Evolutionary conservation across 2,888 invertebrate species (phyloP), one percentile per base, ranked within the genome.

Genomic region (Hypolimnas misippus): DNA sequence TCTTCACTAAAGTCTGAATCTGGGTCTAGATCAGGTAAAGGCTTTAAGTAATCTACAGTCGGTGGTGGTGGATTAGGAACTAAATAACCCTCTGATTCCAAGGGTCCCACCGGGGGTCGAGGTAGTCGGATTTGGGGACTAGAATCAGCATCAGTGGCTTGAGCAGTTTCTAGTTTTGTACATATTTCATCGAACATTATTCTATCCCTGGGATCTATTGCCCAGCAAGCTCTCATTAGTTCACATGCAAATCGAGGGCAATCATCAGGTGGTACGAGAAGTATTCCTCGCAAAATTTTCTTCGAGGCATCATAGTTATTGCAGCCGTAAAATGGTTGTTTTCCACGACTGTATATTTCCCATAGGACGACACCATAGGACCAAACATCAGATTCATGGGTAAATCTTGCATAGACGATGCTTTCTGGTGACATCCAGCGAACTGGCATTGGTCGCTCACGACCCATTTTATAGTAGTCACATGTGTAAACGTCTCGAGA

Each of bases 371-470:
- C 96, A 0, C 98, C 98, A 80, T 96, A 98, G 0, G 97, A 96
- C 98, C 98, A 98, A 0, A 98, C 96, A 81, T 98, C 98, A 0
- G 97, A 97, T 85, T 98, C 97, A 58, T 97, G 93, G 0, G 97
- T 97, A 83, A 97, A 98, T 51, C 97, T 94, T 21, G 97, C 97
- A 78, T 97, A 98, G 66, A 97, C 93, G 40, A 98, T 96, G 71
- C 97, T 96, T 85, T 98, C 98, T 0, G 97, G 97, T 0, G 98
- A 96, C 98, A 98, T 98, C 98, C 98, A 98, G n/a, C 98, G 93
- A 0, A 98, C 96, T 0, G 98, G 98, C 77, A 98, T 93, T 56
- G 97, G 92, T 51, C 96, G 89, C 31, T 96, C 95, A 1, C 97
- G 96, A 1, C 96, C 96, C 87, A 96, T 96, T 93, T 96, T 96